Percentiles rank a stretch among this genome's conserved stretches.
Conservation (phyloP, 2,797 vertebrate species). For the Tachyglossus aculeatus region DNA sequence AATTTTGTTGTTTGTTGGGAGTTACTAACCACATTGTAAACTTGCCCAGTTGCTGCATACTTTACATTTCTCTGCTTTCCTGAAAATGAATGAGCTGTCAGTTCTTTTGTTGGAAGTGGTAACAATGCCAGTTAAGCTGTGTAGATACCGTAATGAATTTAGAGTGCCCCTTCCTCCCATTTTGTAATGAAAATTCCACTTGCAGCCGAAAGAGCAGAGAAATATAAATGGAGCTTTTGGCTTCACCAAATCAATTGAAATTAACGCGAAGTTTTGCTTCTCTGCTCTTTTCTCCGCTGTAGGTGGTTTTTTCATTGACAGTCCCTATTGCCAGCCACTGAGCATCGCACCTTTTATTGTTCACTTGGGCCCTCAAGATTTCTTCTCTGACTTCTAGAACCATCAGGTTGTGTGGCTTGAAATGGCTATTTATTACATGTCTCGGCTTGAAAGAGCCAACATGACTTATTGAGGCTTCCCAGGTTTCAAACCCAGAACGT, state of each 20-base stretch:
- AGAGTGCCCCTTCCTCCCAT: constrained; percentile 64
- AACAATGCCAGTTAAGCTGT: constrained; percentile 81
- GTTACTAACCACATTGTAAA: constrained; percentile 89
- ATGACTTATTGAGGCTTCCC: constrained; percentile 70
- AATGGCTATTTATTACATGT: constrained; percentile 77
- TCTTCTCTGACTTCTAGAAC: constrained; percentile 99
- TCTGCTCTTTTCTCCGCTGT: constrained; percentile 87
- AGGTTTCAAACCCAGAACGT: constrained; percentile 68
- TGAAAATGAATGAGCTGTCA: constrained; percentile 78
- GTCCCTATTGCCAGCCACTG: constrained; percentile 98
- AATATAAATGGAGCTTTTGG: constrained; percentile 81
- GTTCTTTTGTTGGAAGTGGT: constrained; percentile 78
- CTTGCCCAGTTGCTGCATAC: constrained; percentile 83
- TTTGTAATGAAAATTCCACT: constrained; percentile 89
- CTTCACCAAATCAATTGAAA: constrained; percentile 73
- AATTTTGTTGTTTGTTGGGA: constrained; percentile 84
- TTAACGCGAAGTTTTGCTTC: constrained; percentile 82
- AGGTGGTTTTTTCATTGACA: constrained; percentile 99
- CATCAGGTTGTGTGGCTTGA: constrained; percentile 87
- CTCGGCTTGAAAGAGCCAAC: constrained; percentile 73
- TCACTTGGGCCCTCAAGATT: constrained; percentile 98
- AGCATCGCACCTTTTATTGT: constrained; percentile 98
- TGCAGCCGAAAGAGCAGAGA: constrained; percentile 91
- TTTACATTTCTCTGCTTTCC: constrained; percentile 87
- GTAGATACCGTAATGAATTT: constrained; percentile 77